Evolutionary conservation across 2,888 invertebrate genomes (phyloP), one percentile per base, ranked within the genome.

Genomic region (Scaptodrosophila latifasciaeformis): DNA sequence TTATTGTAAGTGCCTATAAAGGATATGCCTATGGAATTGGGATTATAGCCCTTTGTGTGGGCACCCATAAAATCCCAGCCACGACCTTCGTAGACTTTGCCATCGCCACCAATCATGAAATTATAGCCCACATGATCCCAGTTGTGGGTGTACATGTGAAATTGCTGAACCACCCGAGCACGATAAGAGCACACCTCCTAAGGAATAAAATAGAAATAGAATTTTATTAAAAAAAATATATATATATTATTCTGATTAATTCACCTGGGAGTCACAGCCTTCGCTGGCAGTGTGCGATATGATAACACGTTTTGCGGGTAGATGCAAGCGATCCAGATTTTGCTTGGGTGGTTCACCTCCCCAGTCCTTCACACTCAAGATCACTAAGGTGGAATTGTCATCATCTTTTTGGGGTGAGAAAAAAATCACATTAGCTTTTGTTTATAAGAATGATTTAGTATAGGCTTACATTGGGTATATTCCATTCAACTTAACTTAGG

Each of bases 81-180:
- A 7, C 93, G 89, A 0, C 92, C 94, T 62, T 88, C 89, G 82
- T 93, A 94, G 0, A 90, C 91, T 0, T 89, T 87, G 0, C 93
- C 94, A 75, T 94, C 93, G 4, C 93, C 93, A 1, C 93, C 94
- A 1, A 95, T 88, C 7, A 95, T 82, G 70, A 93, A 95, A 82
- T 92, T 95, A 84, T 93, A 94, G 0, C 88, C 92, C 21, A 93
- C 91, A 78, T 94, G 93, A 44, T 84, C 87, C 90, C 91, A 93
- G 0, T 86, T 68, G n/a, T 77, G 78, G 17, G 88, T 87, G 55
- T 92, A 91, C 54, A 93, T 91, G 83, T 94, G 93, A 70, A 88
- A 91, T 39, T 85, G 87, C 82, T 93, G 93, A 21, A 84, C 80
- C 2, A 63, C 57, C 1, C 67, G 67, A 1, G 74, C 89, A 4